phyloP scores from a whole-genome alignment of 2,113 vertebrate species.

The Thamnaconus septentrionalis region DNA sequence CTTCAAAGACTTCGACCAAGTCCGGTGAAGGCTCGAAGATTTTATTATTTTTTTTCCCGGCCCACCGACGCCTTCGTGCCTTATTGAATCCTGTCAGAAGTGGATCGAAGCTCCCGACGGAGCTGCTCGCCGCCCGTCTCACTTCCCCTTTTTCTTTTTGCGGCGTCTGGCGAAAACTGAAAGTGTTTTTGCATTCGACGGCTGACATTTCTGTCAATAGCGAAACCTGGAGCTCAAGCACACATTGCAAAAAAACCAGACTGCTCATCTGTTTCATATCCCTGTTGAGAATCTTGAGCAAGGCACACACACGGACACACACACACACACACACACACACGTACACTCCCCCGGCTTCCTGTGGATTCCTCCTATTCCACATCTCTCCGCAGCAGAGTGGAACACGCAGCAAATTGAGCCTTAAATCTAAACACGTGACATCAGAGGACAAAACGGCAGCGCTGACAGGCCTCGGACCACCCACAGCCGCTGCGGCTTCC shows the following conservation, averaged over 20 bases:
- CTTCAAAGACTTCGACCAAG: too few relatives aligned
- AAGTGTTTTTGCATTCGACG: neutral
- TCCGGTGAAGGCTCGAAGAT: conserved; percentile 45
- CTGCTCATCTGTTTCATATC: conserved; percentile 41
- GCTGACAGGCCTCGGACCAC: conserved; percentile 52
- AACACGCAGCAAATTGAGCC: conserved; percentile 59
- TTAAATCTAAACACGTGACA: conserved; percentile 71
- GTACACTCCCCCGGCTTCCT: conserved; percentile 17
- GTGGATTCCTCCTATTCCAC: conserved; percentile 36
- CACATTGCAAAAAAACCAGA: conserved; percentile 17
- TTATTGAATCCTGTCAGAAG: conserved; percentile 61
- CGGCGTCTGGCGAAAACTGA: too few relatives aligned
- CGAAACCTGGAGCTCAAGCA: conserved; percentile 13
- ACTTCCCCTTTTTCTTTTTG: too few relatives aligned
- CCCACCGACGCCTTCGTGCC: conserved; percentile 53
- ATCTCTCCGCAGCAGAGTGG: conserved; percentile 27
- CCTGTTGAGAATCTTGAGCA: neutral
- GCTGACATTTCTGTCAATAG: neutral
- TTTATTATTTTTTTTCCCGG: conserved; percentile 16
- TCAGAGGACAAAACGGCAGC: conserved; percentile 61
- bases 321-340: conserved; percentile 14
- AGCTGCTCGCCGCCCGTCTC: too few relatives aligned
- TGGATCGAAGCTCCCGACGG: conserved; percentile 19
- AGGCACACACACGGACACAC: too few relatives aligned
- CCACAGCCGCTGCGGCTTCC: conserved; percentile 51